Conservation (phyloP, 2,797 vertebrate genomes). For the Apodemus agrarius region DNA sequence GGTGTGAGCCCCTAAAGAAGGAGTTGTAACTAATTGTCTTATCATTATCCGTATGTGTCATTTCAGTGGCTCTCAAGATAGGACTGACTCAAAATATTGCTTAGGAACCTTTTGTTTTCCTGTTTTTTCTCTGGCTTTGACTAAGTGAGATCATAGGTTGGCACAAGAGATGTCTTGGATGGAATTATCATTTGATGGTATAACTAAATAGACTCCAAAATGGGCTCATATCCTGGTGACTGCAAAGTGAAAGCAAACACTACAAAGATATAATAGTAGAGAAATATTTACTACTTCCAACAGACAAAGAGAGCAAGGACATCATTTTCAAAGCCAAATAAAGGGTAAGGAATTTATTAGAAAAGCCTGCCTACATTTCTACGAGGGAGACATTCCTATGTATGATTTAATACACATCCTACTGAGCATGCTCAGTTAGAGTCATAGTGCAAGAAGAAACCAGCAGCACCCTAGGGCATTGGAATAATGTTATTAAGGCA, state of each 20-base stretch:
- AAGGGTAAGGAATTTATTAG: not conserved
- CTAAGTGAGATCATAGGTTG: not conserved
- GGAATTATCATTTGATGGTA: not conserved
- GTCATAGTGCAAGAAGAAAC: not conserved
- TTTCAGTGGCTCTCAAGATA: not conserved
- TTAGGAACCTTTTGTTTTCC: not conserved
- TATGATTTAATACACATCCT: not conserved
- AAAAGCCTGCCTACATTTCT: not conserved
- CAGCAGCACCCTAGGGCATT: not conserved
- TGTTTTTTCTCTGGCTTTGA: not conserved
- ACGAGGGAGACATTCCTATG: not conserved
- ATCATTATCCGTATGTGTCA: not conserved
- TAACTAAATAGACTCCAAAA: not conserved
- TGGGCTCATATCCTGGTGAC: not conserved
- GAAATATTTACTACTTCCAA: not conserved
- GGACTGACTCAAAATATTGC: not conserved
- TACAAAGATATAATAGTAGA: not conserved
- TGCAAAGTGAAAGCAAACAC: not conserved
- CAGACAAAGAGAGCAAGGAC: not conserved
- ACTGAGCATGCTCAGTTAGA: not conserved
- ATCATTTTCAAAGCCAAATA: not conserved
- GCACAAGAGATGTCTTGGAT: not conserved
- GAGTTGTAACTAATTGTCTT: not conserved
- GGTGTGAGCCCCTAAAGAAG: too few relatives aligned
- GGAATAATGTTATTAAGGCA: not conserved